These are phyloP conservation scores for Ivindomyrus marchei DNA, from an alignment of 2,113 vertebrate genomes.

Conservation along the genomic window DNA sequence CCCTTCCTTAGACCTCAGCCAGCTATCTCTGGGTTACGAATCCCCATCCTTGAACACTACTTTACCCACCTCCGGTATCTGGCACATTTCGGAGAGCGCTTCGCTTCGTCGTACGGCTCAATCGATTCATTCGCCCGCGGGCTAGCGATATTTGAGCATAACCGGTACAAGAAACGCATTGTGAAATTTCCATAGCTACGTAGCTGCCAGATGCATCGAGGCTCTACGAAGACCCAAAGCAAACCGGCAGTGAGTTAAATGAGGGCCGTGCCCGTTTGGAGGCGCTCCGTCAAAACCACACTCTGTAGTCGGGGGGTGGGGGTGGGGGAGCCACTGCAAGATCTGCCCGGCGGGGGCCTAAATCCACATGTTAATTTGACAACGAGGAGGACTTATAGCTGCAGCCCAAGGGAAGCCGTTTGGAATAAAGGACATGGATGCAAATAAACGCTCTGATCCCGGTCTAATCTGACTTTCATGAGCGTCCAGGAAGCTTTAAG, in stretches of 20 bases:
- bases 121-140: neutral
- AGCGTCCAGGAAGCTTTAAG: neutral
- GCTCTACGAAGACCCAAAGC: neutral
- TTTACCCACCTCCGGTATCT: neutral
- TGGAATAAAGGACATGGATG: neutral
- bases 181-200: neutral
- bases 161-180: neutral
- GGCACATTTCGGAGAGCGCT: neutral
- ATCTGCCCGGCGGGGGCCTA: neutral
- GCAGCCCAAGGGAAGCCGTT: neutral
- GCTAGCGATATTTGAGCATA: neutral
- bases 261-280: neutral
- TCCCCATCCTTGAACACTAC: neutral
- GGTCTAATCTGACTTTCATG: slow-evolving; percentile 13
- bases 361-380: slow-evolving; percentile 1
- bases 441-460: neutral
- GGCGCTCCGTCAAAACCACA: too few relatives aligned
- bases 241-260: neutral
- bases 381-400: neutral
- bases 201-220: neutral
- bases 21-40: neutral
- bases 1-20: neutral
- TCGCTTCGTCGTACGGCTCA: neutral
- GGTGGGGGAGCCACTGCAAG: neutral
- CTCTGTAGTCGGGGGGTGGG: too few relatives aligned